phyloP scores from a whole-genome alignment of 2,888 invertebrate genomes.

The Archips crataeganus region DNA sequence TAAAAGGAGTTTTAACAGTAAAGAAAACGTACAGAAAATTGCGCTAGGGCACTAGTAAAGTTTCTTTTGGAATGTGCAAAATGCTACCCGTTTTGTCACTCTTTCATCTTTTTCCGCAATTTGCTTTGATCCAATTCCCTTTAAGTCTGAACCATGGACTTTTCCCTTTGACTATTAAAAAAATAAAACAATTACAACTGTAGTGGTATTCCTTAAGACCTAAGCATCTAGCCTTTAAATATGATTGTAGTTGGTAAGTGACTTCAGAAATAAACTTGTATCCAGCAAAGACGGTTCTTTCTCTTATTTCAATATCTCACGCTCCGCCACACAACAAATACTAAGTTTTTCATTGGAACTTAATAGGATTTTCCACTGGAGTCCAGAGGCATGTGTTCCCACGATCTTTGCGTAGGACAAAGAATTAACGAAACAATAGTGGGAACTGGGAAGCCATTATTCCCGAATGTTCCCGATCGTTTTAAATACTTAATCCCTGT shows the following conservation, averaged over 20 bases:
- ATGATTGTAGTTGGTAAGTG: too few relatives aligned
- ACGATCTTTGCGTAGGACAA: not conserved
- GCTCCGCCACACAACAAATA: too few relatives aligned
- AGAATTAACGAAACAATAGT: conserved; percentile 30
- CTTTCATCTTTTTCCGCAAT: conserved; percentile 5
- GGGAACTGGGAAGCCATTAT: conserved; percentile 20
- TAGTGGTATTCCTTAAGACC: too few relatives aligned
- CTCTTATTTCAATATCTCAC: too few relatives aligned
- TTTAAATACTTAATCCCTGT: not conserved
- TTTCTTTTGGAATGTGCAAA: conserved; percentile 13
- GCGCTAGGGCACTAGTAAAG: conserved; percentile 24
- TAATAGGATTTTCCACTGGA: not conserved
- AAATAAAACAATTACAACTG: not conserved
- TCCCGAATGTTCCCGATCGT: conserved; percentile 12
- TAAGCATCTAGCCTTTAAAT: too few relatives aligned
- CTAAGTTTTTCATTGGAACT: not conserved
- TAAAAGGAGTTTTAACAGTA: conserved; percentile 47
- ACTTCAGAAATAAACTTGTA: too few relatives aligned
- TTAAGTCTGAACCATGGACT: not conserved
- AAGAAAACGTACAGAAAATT: conserved; percentile 49
- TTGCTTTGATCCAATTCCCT: conserved; percentile 14
- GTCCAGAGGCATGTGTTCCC: not conserved
- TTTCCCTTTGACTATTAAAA: not conserved
- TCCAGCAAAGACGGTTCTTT: too few relatives aligned
- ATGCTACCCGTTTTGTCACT: not conserved